Percentiles rank a stretch among this genome's conserved stretches.
These are phyloP conservation scores for Periphyllus acericola DNA, from an alignment of 2,888 invertebrate species.

Conservation along the genomic window DNA sequence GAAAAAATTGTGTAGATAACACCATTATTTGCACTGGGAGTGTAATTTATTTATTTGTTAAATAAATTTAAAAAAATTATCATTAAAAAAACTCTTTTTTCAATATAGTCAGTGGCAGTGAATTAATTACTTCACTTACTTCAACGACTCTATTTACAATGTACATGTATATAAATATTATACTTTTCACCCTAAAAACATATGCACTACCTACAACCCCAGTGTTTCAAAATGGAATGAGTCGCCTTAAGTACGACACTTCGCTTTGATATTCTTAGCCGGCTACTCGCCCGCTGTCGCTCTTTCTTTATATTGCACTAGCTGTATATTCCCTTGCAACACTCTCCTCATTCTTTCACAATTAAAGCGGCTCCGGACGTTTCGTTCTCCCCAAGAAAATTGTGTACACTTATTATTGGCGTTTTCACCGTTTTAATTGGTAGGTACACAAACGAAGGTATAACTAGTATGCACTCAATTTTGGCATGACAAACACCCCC, in stretches of 20 bases:
- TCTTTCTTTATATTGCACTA: neutral
- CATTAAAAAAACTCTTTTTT: neutral
- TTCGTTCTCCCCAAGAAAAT: neutral
- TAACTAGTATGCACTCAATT: neutral
- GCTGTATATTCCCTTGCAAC: neutral
- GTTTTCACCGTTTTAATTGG: conserved; percentile 6
- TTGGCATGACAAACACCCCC: neutral
- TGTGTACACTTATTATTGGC: conserved; percentile 8
- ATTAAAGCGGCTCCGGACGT: neutral
- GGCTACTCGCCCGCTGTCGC: neutral
- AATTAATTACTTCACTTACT: neutral
- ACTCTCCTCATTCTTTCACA: neutral
- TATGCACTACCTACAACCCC: neutral
- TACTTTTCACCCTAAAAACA: neutral
- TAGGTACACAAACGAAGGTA: neutral
- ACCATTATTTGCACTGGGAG: neutral
- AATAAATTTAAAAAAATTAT: neutral
- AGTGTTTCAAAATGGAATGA: neutral
- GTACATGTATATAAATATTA: neutral
- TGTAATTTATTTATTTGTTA: neutral
- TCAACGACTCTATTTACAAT: neutral
- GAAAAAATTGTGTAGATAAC: neutral
- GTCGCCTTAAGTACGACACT: neutral
- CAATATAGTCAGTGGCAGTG: too few relatives aligned
- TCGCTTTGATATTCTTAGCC: neutral